Evolutionary conservation across 2,797 vertebrate species (phyloP), one percentile per base, ranked within the genome.

Genomic region (Myiotriccus ornatus): DNA sequence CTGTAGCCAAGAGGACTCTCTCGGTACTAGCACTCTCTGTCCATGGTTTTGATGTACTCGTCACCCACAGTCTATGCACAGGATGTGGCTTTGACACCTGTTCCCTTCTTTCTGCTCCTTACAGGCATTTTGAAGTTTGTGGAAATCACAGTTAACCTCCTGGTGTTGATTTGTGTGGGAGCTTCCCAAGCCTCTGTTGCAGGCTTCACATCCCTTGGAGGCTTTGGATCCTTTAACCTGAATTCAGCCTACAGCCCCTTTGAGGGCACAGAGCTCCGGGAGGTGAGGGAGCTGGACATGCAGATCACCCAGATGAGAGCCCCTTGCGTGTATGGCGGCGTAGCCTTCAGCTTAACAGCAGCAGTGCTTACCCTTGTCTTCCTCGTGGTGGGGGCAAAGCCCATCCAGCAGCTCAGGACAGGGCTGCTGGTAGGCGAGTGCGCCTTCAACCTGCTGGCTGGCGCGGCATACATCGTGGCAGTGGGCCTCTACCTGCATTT

Each of bases 401-500:
- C 98, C 9, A 90, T 98, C 52, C 94, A 98, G 86, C 85, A 90
- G 71, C 96, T 98, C 46, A 87, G 94, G 0, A 2, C 32, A 2
- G 87, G 90, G 73, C 96, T 99, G 63, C 98, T 99, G 59, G 57
- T 92, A 0, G 96, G 97, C 0, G 98, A 99, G 39, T 97, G 99
- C 13, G 63, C 95, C 86, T 99, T 99, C 85, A 98, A 97, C 97
- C 93, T 97, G 46, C 94, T 98, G 79, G 99, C 98, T 0, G 97
- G 98, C 0, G 32, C 94, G 52, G 97, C 37, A 0, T 99, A 99
- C 27, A 57, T 99, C 12, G 84, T 59, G 5, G 99, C 98, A 0
- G 98, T 99, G 0, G 98, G 98, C 37, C 97, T 99, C 52, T 99
- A 99, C 96, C 97, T 99, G 76, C 98, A 99, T 62, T 98, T 98